A percentile compares a stretch with the other conserved stretches of the same genome.
phyloP scores from a whole-genome alignment of 1,140 invertebrate species.

The Carcinoscorpius rotundicauda region DNA sequence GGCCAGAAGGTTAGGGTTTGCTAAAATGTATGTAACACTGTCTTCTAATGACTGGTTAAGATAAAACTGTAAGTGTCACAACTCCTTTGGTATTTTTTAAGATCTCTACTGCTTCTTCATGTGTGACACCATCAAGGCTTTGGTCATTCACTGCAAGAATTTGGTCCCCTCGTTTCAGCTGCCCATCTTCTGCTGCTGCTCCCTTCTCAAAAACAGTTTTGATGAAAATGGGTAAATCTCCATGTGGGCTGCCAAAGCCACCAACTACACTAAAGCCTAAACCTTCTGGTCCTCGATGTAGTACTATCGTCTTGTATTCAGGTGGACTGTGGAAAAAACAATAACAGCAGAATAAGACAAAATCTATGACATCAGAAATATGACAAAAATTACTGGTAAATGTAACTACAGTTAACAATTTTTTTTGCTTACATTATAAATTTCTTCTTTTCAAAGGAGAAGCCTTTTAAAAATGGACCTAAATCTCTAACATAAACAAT shows the following conservation, averaged over 20 bases:
- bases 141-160: constrained; percentile 65
- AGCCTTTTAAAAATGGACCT: no score
- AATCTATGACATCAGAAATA: no score
- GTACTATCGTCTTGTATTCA: constrained; percentile 40
- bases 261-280: constrained; percentile 81
- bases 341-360: background rate
- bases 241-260: constrained; percentile 72
- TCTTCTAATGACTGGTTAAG: constrained; percentile 18
- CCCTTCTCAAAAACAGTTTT: constrained; percentile 87
- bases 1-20: no score
- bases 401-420: no score
- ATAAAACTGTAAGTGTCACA: constrained; percentile 42
- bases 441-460: no score
- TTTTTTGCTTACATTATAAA: no score
- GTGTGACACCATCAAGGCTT: constrained; percentile 42
- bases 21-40: no score
- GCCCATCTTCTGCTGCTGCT: constrained; percentile 78
- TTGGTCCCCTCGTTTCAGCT: constrained; percentile 83
- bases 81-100: constrained; percentile 43
- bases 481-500: no score
- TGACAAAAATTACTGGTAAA: no score
- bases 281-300: constrained; percentile 56
- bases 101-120: constrained; percentile 47
- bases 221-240: constrained; percentile 71
- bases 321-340: constrained; percentile 16